These are phyloP conservation scores for Diphyllodes magnificus DNA, from an alignment of 2,113 vertebrate genomes.

Conservation along the genomic window DNA sequence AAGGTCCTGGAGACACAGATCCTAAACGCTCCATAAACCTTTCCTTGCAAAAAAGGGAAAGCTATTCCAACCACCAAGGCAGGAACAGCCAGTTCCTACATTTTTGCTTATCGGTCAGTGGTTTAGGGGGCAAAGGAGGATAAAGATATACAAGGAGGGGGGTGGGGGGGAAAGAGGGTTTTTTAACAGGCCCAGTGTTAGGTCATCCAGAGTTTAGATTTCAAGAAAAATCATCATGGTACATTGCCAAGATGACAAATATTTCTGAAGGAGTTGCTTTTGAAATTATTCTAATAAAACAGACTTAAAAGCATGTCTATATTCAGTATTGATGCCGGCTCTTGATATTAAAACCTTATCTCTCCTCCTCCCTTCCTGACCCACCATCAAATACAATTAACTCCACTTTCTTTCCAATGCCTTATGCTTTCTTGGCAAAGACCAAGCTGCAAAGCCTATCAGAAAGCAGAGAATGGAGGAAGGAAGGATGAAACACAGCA, in stretches of 20 bases:
- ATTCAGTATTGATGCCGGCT: not conserved
- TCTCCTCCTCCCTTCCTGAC: not conserved
- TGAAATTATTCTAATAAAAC: not conserved
- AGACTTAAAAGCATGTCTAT: not conserved
- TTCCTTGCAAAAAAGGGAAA: not conserved
- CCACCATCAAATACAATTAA: slow-evolving; percentile 5
- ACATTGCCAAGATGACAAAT: not conserved
- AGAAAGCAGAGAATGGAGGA: not conserved
- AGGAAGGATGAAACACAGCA: slow-evolving; percentile 20
- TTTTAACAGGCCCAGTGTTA: not conserved
- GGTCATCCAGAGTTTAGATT: not conserved
- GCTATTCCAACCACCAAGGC: not conserved
- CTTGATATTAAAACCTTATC: not conserved
- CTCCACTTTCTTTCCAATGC: not conserved
- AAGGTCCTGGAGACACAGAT: not conserved
- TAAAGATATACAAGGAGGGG: not conserved
- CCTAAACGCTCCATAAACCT: not conserved
- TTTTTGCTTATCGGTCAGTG: not conserved
- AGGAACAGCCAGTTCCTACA: not conserved
- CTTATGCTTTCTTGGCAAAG: slow-evolving; percentile 28
- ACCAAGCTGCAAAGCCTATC: slow-evolving; percentile 3
- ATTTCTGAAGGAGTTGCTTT: not conserved
- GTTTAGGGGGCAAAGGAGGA: not conserved
- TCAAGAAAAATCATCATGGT: not conserved
- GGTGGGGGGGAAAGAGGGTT: rapidly evolving